A percentile compares a stretch with the other conserved stretches of the same genome.
phyloP scores from a whole-genome alignment of 1,140 invertebrate species.

The Bombus difficillimus region DNA sequence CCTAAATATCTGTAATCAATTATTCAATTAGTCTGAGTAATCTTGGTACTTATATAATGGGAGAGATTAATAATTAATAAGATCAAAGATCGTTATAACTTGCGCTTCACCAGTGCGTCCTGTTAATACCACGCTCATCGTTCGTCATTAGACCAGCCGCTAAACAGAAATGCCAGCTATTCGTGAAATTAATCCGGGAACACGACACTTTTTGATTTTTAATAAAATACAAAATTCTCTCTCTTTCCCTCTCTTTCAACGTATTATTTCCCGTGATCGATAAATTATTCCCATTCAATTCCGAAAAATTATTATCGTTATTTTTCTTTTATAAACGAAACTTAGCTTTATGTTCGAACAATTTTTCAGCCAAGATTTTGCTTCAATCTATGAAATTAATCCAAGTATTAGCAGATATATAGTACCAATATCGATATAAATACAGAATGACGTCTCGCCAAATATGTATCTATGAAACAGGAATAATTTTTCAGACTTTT shows the following conservation, averaged over 20 bases:
- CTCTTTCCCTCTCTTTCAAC: too few species aligned
- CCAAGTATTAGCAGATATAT: too few species aligned
- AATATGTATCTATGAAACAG: too few species aligned
- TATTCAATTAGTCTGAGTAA: conserved; percentile 57
- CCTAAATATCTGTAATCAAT: conserved; percentile 57
- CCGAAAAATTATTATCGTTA: not conserved
- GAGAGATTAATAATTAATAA: conserved; percentile 58
- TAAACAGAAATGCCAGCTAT: not conserved
- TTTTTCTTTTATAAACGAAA: too few species aligned
- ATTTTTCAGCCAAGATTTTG: not conserved
- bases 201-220: too few species aligned
- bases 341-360: not conserved
- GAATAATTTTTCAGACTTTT: too few species aligned
- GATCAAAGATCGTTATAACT: conserved; percentile 47
- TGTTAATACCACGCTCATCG: not conserved
- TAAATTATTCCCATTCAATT: not conserved
- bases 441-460: too few species aligned
- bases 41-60: conserved; percentile 35
- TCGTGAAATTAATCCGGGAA: not conserved
- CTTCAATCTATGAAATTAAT: too few species aligned
- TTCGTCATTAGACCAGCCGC: not conserved
- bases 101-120: not conserved
- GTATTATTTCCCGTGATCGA: not conserved
- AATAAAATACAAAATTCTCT: too few species aligned
- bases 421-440: too few species aligned